Conservation (phyloP, 2,797 vertebrate genomes). For the Aphelocoma californica region DNA sequence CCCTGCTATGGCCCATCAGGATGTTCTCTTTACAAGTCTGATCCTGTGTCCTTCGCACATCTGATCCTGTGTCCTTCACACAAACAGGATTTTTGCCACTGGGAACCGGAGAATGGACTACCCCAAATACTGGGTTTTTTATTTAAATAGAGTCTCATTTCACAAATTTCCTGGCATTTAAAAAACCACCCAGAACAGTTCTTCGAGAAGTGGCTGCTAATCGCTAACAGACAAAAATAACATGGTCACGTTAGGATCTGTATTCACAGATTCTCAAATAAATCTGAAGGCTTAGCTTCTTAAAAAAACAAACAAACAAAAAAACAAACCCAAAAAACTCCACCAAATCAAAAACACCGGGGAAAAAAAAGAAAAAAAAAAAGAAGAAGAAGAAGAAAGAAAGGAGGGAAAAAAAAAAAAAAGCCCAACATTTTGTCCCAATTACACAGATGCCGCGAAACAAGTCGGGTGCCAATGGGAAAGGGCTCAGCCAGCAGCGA, state of each 20-base stretch:
- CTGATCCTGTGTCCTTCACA: accelerated
- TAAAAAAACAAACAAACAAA: accelerated
- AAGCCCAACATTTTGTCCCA: conserved; percentile 13
- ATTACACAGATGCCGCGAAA: neutral
- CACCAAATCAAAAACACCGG: too few relatives aligned
- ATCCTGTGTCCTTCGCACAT: neutral
- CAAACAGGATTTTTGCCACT: neutral
- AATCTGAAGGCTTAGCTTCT: neutral
- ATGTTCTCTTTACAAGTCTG: neutral
- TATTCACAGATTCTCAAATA: neutral
- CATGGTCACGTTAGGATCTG: accelerated
- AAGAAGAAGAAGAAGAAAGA: neutral
- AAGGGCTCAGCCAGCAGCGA: conserved; percentile 5
- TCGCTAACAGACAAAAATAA: neutral
- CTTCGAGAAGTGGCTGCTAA: neutral
- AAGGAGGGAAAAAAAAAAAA: too few relatives aligned
- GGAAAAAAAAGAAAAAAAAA: accelerated
- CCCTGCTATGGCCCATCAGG: neutral
- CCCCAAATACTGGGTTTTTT: neutral
- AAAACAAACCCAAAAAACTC: too few relatives aligned
- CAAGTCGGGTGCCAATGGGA: neutral
- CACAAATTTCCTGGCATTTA: neutral
- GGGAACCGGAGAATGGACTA: neutral
- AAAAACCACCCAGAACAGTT: neutral
- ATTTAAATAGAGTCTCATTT: neutral